phyloP scores from a whole-genome alignment of 2,113 vertebrate genomes.

The Acrocephalus kingi region DNA sequence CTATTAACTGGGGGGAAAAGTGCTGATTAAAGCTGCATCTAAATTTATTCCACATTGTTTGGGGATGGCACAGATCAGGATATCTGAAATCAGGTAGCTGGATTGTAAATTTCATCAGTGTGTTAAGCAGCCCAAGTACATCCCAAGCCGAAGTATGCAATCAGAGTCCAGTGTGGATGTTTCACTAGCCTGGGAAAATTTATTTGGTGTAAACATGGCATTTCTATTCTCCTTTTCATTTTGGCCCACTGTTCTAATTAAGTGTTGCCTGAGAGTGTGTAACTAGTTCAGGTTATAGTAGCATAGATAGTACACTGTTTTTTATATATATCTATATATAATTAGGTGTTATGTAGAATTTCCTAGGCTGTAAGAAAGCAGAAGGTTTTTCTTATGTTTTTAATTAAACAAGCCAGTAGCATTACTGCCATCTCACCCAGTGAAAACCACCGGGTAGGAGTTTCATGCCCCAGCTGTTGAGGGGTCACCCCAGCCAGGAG shows the following conservation, averaged over 20 bases:
- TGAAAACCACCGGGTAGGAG: fast-evolving
- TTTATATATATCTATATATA: neutral
- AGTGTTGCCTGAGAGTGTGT: neutral
- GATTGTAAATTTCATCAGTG: neutral
- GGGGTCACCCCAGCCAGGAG: neutral
- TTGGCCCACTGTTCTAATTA: neutral
- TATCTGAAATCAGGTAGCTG: neutral
- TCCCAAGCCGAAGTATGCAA: neutral
- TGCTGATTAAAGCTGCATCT: neutral
- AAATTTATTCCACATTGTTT: neutral
- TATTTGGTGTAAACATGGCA: neutral
- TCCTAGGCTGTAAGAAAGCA: neutral
- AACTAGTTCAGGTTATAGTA: neutral
- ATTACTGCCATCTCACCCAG: neutral
- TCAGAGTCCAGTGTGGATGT: neutral
- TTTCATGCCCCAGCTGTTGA: neutral
- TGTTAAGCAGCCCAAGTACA: neutral
- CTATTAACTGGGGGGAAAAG: neutral
- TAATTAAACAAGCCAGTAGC: neutral
- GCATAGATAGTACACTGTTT: fast-evolving
- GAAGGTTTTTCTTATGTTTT: neutral
- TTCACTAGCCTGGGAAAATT: neutral
- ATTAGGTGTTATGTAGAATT: neutral
- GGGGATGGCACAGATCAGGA: neutral
- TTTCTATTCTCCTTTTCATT: neutral